phyloP scores from a whole-genome alignment of 2,797 vertebrate genomes.

The Cynodonichthys magdalenae region DNA sequence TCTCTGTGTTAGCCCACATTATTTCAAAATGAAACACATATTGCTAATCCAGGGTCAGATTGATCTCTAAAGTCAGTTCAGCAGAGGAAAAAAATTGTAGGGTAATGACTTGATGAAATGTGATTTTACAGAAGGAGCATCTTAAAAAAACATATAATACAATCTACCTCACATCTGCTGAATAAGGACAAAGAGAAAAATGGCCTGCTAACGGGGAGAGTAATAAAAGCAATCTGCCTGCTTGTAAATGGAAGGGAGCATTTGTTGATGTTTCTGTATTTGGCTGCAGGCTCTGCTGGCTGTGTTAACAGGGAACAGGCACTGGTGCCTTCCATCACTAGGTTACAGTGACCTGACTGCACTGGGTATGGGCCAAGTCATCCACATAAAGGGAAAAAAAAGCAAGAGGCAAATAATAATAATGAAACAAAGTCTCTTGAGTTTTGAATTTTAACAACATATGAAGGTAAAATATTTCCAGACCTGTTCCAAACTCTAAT shows the following conservation, averaged over 20 bases:
- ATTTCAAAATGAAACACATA: slow-evolving; percentile 21
- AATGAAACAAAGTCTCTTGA: slow-evolving; percentile 30
- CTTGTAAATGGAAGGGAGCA: slow-evolving; percentile 46
- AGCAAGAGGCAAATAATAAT: slow-evolving; percentile 44
- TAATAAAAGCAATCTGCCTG: slow-evolving; percentile 41
- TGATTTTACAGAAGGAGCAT: background rate
- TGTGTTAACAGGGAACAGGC: slow-evolving; percentile 65
- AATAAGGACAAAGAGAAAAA: slow-evolving; percentile 22
- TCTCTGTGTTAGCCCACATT: background rate
- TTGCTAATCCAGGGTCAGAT: slow-evolving; percentile 22
- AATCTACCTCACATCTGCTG: background rate
- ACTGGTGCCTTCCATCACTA: slow-evolving; percentile 66
- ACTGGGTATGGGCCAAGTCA: slow-evolving; percentile 56
- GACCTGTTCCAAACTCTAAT: slow-evolving; percentile 19
- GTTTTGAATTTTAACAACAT: slow-evolving; percentile 8
- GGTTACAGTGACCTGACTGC: slow-evolving; percentile 83
- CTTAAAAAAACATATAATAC: background rate
- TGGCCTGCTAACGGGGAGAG: slow-evolving; percentile 6
- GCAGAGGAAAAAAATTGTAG: background rate
- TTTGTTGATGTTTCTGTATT: slow-evolving; percentile 61
- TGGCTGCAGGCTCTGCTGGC: slow-evolving; percentile 56
- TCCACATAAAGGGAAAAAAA: slow-evolving; percentile 50
- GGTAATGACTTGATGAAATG: background rate
- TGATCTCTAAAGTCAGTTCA: slow-evolving; percentile 27
- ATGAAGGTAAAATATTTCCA: slow-evolving; percentile 20